phyloP scores from a whole-genome alignment of 1,140 invertebrate species.

The Bemisia tabaci region DNA sequence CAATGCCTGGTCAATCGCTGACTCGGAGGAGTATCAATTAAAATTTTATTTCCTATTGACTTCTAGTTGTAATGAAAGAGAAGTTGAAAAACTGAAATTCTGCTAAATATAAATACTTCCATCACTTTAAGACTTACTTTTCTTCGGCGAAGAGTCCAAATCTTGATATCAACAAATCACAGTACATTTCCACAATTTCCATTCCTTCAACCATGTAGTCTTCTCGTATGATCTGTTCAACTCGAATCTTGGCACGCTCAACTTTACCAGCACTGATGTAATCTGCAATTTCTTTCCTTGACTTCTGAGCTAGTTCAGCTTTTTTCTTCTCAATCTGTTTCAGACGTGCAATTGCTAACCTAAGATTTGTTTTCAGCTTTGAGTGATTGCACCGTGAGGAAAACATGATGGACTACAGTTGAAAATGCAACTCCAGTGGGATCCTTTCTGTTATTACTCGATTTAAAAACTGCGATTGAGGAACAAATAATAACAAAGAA shows the following conservation, averaged over 20 bases:
- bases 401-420: conserved; percentile 48
- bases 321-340: conserved; percentile 98
- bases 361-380: conserved; percentile 92
- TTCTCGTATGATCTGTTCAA: conserved; percentile 97
- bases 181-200: conserved; percentile 99
- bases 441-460: too few species aligned
- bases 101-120: too few species aligned
- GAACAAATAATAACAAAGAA: too few species aligned
- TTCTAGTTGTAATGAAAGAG: neutral
- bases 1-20: too few species aligned
- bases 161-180: conserved; percentile 89
- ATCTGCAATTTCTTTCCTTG: conserved; percentile 94
- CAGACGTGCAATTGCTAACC: conserved; percentile 79
- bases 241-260: conserved; percentile 88
- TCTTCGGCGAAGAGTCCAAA: conserved; percentile 96
- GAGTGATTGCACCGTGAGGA: conserved; percentile 75
- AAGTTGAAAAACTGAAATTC: too few species aligned
- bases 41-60: neutral
- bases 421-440: too few species aligned
- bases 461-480: too few species aligned
- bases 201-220: conserved; percentile 99
- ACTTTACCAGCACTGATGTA: conserved; percentile 80
- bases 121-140: conserved; percentile 75
- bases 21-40: too few species aligned
- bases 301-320: conserved; percentile 88